Percentiles rank a stretch among this genome's conserved stretches.
Evolutionary conservation across 2,888 invertebrate genomes (phyloP).

Genomic region (Exocentrus adspersus): DNA sequence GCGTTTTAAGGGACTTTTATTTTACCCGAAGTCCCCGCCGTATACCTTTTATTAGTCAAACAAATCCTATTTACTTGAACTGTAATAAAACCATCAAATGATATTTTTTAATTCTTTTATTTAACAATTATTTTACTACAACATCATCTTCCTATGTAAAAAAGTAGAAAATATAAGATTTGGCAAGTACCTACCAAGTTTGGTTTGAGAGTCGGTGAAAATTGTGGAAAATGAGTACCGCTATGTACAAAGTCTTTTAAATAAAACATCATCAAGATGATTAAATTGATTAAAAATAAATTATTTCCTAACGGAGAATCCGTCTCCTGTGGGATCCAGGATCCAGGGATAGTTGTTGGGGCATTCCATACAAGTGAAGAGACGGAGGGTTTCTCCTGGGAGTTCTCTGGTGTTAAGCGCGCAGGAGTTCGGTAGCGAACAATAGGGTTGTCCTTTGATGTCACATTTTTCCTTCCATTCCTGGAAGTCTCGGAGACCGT

Average conservation of each 20-base stretch:
- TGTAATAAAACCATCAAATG: constrained; percentile 4
- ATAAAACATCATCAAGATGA: constrained; percentile 38
- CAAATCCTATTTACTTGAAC: too few species aligned
- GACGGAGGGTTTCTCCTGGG: constrained; percentile 89
- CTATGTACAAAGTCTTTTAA: constrained; percentile 57
- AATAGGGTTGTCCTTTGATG: constrained; percentile 92
- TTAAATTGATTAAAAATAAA: constrained; percentile 56
- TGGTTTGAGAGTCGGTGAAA: constrained; percentile 15
- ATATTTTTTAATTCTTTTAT: constrained; percentile 34
- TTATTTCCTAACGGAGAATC: constrained; percentile 85
- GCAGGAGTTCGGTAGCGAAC: constrained; percentile 91
- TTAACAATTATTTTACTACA: constrained; percentile 39
- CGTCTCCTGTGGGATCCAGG: constrained; percentile 93
- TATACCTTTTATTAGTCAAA: too few species aligned
- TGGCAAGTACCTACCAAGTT: constrained; percentile 34
- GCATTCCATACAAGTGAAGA: constrained; percentile 96
- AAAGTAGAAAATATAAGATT: constrained; percentile 28
- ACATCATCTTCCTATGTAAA: constrained; percentile 32
- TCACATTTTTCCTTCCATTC: constrained; percentile 97
- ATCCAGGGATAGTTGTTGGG: constrained; percentile 97
- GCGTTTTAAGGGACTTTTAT: too few species aligned
- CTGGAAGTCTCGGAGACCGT: constrained; percentile 87
- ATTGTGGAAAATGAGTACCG: constrained; percentile 38
- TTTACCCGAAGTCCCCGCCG: too few species aligned
- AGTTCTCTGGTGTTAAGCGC: constrained; percentile 89